phyloP scores from a whole-genome alignment of 1,140 invertebrate species.

The Globodera rostochiensis region DNA sequence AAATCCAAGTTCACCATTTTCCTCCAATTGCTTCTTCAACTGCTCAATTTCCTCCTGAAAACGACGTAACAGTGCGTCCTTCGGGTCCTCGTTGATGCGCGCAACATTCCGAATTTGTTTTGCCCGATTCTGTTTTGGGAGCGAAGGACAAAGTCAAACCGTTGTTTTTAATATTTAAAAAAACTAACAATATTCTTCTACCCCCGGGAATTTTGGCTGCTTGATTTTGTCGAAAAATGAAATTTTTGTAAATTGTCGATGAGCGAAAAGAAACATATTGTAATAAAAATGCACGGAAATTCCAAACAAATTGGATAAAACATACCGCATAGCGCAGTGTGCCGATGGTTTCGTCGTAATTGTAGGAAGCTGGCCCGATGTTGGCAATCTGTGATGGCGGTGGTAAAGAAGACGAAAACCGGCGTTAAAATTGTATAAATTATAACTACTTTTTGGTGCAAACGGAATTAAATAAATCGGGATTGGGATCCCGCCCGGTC shows the following conservation, averaged over 20 bases:
- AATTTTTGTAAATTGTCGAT: too few relatives aligned
- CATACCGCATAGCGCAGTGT: constrained; percentile 84
- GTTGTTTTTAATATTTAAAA: neutral
- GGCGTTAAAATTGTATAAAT: neutral
- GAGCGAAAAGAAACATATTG: too few relatives aligned
- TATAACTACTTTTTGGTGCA: too few relatives aligned
- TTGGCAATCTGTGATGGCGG: constrained; percentile 76
- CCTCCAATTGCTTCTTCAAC: constrained; percentile 79
- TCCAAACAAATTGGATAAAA: too few relatives aligned
- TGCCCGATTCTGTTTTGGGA: constrained; percentile 74
- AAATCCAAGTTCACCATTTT: constrained; percentile 45
- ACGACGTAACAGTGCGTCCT: constrained; percentile 89
- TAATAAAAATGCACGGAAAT: too few relatives aligned
- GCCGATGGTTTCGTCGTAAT: constrained; percentile 96
- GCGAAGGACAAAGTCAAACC: neutral
- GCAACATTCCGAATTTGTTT: constrained; percentile 97
- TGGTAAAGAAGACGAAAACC: constrained; percentile 49
- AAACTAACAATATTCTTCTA: neutral
- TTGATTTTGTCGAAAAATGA: too few relatives aligned
- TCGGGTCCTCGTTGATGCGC: constrained; percentile 94
- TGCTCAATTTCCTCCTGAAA: constrained; percentile 96
- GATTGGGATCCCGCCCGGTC: too few relatives aligned
- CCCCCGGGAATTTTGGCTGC: too few relatives aligned
- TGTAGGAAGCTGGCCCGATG: constrained; percentile 89
- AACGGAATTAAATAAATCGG: too few relatives aligned